Conservation (phyloP, 2,113 vertebrate genomes). For the Syngnathus typhle region DNA sequence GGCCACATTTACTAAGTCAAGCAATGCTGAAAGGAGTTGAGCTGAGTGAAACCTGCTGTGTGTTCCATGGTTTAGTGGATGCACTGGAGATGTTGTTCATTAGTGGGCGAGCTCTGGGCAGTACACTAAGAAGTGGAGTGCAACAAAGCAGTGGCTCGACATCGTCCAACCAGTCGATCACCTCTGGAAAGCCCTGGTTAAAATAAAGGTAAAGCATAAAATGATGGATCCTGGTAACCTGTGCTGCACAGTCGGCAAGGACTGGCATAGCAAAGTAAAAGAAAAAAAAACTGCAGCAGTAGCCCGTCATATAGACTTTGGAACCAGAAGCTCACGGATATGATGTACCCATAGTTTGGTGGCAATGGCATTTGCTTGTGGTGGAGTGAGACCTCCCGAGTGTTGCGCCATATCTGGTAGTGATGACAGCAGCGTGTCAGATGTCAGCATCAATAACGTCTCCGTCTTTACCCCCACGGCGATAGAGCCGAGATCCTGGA, state of each 20-base stretch:
- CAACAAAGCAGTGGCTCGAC: slow-evolving; percentile 58
- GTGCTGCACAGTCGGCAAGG: neutral
- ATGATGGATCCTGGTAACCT: neutral
- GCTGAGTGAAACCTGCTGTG: slow-evolving; percentile 65
- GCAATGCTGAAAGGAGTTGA: neutral
- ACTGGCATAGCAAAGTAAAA: neutral
- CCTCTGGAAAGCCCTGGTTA: slow-evolving; percentile 55
- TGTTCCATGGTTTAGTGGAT: slow-evolving; percentile 62
- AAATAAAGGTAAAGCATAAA: neutral
- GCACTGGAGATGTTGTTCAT: slow-evolving; percentile 32
- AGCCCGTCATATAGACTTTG: neutral
- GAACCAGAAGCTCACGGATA: neutral
- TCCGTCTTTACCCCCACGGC: slow-evolving; percentile 65
- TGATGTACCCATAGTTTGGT: slow-evolving; percentile 72
- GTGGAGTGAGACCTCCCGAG: slow-evolving; percentile 43
- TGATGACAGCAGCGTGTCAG: slow-evolving; percentile 54
- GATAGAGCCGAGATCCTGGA: slow-evolving; percentile 65
- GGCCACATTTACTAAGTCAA: neutral
- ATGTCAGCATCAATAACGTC: slow-evolving; percentile 52
- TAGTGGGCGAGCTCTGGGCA: slow-evolving; percentile 41
- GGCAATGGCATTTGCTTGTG: slow-evolving; percentile 60
- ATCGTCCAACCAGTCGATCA: slow-evolving; percentile 58
- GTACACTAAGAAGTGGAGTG: slow-evolving; percentile 67
- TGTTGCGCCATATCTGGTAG: slow-evolving; percentile 56
- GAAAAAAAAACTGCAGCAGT: neutral